Base-by-base conservation (phyloP, 2,797 vertebrate genomes). In the Gymnopithys bicolor region DNA sequence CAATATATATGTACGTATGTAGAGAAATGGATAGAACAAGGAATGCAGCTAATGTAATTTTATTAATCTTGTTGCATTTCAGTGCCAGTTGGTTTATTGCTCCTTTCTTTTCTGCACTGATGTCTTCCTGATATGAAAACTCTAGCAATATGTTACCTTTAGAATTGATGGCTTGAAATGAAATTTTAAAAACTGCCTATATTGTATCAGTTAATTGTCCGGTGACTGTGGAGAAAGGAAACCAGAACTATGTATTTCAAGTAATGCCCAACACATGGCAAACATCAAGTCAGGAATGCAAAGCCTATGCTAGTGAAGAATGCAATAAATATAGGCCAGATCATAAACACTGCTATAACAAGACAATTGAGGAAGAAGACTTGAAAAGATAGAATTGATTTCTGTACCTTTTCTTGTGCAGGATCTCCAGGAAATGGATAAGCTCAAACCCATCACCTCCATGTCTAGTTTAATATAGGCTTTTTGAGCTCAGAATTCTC, bases 261-360 rank as follows among this genome's bases (percentile, higher is more conserved):
- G 90, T 95, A 95, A 95, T 94, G 89, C 80, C 94, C 94, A 93
- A 97, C 97, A 97, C 96, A 97, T 97, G 97, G 97, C 89, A 97
- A 96, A 89, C 69, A 97, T 97, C 97, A 97, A 96, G 80, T 46
- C 66, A 96, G 95, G 97, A 97, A 97, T 97, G 96, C 52, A 93
- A 95, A 84, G 87, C 63, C 96, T 93, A 91, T 77, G 91, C 63
- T 95, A 89, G 86, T 3, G 15, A 96, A 96, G 95, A 97, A 97
- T 97, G 96, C 64, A 93, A 94, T 96, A 97, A 97, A 97, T 97
- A 95, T 64, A 94, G 96, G 87, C 79, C 94, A 96, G 91, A 97
- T 95, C 96, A 94, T 96, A 97, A 97, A 96, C 96, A 97, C 94
- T 89, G 81, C 66, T 94, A 93, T 94, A 96, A 95, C 81, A 97